Conservation (phyloP, 1,140 invertebrate genomes). For the Penaeus chinensis region DNA sequence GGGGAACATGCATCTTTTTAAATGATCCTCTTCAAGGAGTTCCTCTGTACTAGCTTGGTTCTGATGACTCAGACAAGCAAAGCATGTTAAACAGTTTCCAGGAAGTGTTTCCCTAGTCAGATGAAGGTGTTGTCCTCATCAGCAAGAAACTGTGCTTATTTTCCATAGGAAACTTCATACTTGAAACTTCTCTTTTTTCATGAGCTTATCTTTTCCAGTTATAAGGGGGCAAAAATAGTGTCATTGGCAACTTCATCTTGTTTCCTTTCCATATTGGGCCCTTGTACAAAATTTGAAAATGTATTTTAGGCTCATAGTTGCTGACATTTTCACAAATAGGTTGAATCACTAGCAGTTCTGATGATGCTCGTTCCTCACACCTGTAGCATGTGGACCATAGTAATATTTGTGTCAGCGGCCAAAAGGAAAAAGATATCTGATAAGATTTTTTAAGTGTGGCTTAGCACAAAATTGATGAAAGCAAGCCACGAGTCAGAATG, state of each 20-base stretch:
- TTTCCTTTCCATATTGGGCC: neutral
- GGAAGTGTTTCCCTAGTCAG: constrained; percentile 55
- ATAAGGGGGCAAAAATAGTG: too few species aligned
- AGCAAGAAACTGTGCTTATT: neutral
- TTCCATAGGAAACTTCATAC: constrained; percentile 21
- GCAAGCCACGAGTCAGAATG: too few species aligned
- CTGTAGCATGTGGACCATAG: constrained; percentile 26
- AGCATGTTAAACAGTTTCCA: constrained; percentile 31
- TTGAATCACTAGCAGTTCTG: constrained; percentile 19
- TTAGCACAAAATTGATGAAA: too few species aligned
- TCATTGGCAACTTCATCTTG: too few species aligned
- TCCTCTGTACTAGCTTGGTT: neutral
- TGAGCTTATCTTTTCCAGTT: too few species aligned
- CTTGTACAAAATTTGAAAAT: constrained; percentile 14
- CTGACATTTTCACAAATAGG: constrained; percentile 53
- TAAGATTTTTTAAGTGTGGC: too few species aligned
- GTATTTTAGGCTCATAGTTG: constrained; percentile 38
- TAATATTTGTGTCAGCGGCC: constrained; percentile 36
- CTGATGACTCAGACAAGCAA: neutral
- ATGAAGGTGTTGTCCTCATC: constrained; percentile 22
- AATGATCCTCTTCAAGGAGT: neutral
- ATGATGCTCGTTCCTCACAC: neutral
- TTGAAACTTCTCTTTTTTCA: too few species aligned
- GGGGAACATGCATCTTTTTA: too few species aligned
- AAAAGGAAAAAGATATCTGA: constrained; percentile 5